A percentile compares a stretch with the other conserved stretches of the same genome.
Conservation (phyloP, 2,113 vertebrate genomes). For the Neodon shergylaensis region DNA sequence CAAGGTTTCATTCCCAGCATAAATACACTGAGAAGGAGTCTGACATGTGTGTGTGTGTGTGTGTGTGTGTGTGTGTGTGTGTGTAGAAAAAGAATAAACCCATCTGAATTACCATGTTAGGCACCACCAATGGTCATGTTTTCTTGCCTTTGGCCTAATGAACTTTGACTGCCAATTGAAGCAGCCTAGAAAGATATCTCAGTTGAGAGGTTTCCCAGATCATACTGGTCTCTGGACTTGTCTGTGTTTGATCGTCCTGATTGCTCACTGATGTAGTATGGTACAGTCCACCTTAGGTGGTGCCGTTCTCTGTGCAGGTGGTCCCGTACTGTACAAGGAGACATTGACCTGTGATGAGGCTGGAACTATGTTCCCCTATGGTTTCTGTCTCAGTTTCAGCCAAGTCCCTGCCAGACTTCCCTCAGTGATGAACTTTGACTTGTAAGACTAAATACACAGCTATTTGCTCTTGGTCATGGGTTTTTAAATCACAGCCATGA, state of each 20-base stretch:
- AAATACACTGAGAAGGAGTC: neutral
- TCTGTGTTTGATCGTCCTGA: neutral
- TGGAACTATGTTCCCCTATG: neutral
- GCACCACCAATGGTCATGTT: neutral
- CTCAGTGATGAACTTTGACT: neutral
- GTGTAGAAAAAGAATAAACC: neutral
- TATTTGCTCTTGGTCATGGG: neutral
- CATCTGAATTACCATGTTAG: neutral
- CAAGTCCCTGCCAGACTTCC: neutral
- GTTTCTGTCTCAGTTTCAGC: neutral
- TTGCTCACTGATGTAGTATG: neutral
- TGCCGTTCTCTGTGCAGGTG: neutral
- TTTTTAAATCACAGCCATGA: neutral
- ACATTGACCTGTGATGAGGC: neutral
- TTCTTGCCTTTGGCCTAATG: neutral
- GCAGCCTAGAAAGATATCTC: neutral
- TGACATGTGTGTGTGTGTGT: neutral
- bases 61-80: neutral
- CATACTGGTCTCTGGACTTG: neutral
- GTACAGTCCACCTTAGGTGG: no score
- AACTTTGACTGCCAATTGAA: neutral
- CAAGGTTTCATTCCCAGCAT: neutral
- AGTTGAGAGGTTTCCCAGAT: neutral
- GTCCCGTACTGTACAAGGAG: neutral
- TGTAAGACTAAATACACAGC: neutral